These are phyloP conservation scores for Lates calcarifer DNA, from an alignment of 2,113 vertebrate genomes.

Conservation along the genomic window DNA sequence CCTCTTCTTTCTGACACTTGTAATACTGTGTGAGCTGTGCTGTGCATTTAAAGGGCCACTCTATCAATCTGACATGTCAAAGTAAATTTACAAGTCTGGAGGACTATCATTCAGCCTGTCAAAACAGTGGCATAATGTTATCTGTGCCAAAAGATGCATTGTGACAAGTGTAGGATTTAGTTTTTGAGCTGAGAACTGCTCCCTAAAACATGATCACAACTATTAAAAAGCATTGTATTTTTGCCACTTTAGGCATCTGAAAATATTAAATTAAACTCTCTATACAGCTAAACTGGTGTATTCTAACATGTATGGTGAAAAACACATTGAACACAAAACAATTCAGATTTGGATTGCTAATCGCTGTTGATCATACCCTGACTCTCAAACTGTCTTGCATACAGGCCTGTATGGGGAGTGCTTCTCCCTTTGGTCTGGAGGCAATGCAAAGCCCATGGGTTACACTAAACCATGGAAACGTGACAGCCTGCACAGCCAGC, in stretches of 20 bases:
- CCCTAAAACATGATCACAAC: not conserved
- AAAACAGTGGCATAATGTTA: no score
- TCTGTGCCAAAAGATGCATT: no score
- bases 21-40: no score
- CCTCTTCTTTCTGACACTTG: no score
- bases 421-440: slow-evolving; percentile 34
- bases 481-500: slow-evolving; percentile 21
- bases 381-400: slow-evolving; percentile 11
- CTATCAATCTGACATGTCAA: no score
- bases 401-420: not conserved
- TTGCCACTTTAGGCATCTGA: not conserved
- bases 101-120: no score
- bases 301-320: not conserved
- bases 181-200: no score
- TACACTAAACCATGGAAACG: slow-evolving; percentile 9
- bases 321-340: not conserved
- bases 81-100: no score
- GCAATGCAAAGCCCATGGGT: slow-evolving; percentile 31
- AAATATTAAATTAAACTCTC: no score
- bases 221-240: not conserved
- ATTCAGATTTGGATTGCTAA: not conserved
- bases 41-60: no score
- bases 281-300: not conserved
- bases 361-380: not conserved
- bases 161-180: no score